Evolutionary conservation across 2,888 invertebrate species (phyloP).

Genomic region (Lottia scabra): DNA sequence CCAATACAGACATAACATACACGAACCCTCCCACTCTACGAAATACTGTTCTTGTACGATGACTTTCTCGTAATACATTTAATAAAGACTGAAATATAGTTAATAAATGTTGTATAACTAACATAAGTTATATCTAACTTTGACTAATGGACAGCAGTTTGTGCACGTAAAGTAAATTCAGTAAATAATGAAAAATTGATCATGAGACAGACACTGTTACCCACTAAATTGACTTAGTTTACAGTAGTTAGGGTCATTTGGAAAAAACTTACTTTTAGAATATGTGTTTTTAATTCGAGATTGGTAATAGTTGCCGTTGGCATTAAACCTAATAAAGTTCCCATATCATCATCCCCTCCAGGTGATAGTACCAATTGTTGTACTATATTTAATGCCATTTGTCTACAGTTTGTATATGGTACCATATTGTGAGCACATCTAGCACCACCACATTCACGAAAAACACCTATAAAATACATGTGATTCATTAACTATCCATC

Average conservation of each 20-base stretch:
- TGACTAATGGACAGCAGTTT: no score
- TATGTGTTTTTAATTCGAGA: constrained; percentile 87
- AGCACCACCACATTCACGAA: constrained; percentile 93
- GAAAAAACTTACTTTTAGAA: constrained; percentile 74
- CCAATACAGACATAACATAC: constrained; percentile 94
- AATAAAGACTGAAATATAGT: constrained; percentile 76
- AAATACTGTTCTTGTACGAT: constrained; percentile 95
- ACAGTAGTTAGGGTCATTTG: no score
- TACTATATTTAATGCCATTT: constrained; percentile 79
- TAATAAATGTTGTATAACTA: background rate
- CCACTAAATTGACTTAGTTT: no score
- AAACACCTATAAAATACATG: constrained; percentile 74
- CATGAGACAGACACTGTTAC: no score
- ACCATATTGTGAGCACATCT: constrained; percentile 88
- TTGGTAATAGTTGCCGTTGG: constrained; percentile 88
- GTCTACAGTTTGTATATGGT: constrained; percentile 76
- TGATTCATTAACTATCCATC: background rate
- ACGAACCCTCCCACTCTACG: constrained; percentile 98
- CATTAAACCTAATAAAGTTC: constrained; percentile 89
- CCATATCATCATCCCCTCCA: constrained; percentile 97
- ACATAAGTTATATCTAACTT: no score
- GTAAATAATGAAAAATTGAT: no score
- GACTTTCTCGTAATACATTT: constrained; percentile 92
- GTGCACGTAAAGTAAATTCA: no score
- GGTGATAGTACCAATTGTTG: constrained; percentile 75